These are phyloP conservation scores for Mesitornis unicolor DNA, from an alignment of 2,113 vertebrate species.

Conservation along the genomic window DNA sequence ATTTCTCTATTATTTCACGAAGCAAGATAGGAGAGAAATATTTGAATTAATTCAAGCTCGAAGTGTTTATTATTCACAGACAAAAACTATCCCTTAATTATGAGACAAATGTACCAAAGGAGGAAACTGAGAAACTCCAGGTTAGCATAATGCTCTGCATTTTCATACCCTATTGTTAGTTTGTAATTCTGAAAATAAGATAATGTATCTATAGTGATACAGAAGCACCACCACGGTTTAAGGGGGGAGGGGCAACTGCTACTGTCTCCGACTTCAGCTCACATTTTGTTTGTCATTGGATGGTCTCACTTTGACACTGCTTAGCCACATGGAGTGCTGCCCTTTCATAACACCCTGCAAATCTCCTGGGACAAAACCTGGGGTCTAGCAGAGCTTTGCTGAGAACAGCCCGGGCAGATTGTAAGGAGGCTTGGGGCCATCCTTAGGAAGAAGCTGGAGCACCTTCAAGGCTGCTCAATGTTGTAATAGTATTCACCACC, in stretches of 20 bases:
- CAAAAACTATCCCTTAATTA: slow-evolving; percentile 46
- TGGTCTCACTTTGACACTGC: slow-evolving; percentile 9
- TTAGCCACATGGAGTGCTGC: not conserved
- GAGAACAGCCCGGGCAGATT: not conserved
- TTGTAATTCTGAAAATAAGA: slow-evolving; percentile 43
- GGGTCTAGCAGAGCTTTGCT: slow-evolving; percentile 38
- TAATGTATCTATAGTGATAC: not conserved
- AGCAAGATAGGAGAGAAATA: slow-evolving; percentile 25
- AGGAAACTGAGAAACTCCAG: slow-evolving; percentile 33
- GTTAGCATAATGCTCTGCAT: slow-evolving; percentile 29
- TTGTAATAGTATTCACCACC: slow-evolving; percentile 47
- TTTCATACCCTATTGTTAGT: not conserved
- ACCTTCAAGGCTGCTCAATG: not conserved
- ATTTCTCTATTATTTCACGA: slow-evolving; percentile 67
- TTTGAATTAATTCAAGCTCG: slow-evolving; percentile 62
- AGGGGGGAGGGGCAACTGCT: not conserved
- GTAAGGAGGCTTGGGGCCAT: slow-evolving; percentile 26
- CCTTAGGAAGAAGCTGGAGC: slow-evolving; percentile 26
- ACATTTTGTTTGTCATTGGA: not conserved
- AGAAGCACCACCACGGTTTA: not conserved
- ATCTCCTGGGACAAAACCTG: slow-evolving; percentile 14
- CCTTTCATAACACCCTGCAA: not conserved
- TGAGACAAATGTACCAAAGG: slow-evolving; percentile 37
- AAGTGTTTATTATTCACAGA: slow-evolving; percentile 61
- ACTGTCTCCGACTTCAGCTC: not conserved